phyloP scores from a whole-genome alignment of 2,888 invertebrate species.

The Dinocampus coccinellae region DNA sequence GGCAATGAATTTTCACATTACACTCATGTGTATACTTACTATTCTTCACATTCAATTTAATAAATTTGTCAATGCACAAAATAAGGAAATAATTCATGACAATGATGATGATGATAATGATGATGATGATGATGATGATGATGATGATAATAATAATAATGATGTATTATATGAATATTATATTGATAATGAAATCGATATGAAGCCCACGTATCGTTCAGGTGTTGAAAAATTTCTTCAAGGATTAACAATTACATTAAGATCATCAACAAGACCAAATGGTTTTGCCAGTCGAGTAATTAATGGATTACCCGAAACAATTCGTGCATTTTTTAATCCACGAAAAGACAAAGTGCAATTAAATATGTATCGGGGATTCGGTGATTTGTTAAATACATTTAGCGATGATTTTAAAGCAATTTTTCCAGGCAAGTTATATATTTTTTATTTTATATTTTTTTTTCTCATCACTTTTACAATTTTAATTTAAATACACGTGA shows the following conservation, averaged over 20 bases:
- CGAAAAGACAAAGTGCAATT: not conserved
- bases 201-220: constrained; percentile 36
- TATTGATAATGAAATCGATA: constrained; percentile 27
- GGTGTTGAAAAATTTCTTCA: constrained; percentile 42
- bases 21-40: not conserved
- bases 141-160: not conserved
- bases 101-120: not conserved
- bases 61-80: not conserved
- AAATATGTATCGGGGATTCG: constrained; percentile 54
- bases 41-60: not conserved
- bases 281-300: constrained; percentile 15
- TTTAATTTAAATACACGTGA: constrained; percentile 31
- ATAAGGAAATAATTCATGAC: not conserved
- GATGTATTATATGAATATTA: constrained; percentile 7
- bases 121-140: not conserved
- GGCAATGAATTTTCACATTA: not conserved
- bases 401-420: constrained; percentile 73
- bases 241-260: constrained; percentile 26
- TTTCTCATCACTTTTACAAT: constrained; percentile 17
- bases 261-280: constrained; percentile 9
- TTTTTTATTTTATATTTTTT: not conserved
- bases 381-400: constrained; percentile 71
- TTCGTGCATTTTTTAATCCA: not conserved
- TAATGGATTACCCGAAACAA: constrained; percentile 20
- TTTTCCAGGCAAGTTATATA: constrained; percentile 71